Percentiles rank a stretch among this genome's conserved stretches.
Evolutionary conservation across 2,888 invertebrate species (phyloP).

Genomic region (Platycnemis pennipes): DNA sequence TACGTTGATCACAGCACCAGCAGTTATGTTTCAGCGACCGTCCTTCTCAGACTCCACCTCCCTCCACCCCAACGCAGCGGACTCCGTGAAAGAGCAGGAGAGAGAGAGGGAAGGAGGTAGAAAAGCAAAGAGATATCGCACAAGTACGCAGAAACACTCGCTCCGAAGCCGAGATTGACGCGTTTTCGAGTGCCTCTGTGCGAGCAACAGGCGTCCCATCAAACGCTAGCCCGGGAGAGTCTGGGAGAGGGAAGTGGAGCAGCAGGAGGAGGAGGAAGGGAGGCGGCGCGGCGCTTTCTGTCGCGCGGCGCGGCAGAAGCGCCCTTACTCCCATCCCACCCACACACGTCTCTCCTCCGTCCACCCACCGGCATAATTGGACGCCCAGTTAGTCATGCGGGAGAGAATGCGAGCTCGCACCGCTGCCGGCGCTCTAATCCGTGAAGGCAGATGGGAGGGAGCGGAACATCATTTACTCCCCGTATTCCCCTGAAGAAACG

Average conservation of each 20-base stretch:
- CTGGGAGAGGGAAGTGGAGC: not conserved
- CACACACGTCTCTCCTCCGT: no score
- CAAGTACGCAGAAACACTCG: not conserved
- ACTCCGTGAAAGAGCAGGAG: not conserved
- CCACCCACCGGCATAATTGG: not conserved
- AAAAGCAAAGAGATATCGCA: not conserved
- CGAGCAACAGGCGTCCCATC: constrained; percentile 63
- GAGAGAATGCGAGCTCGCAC: no score
- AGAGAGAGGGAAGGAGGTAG: not conserved
- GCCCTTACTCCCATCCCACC: no score
- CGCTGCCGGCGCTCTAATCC: no score
- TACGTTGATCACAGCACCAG: no score
- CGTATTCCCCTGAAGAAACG: no score
- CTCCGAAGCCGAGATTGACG: not conserved
- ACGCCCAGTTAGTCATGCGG: not conserved
- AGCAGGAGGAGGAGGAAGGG: not conserved
- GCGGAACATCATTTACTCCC: no score
- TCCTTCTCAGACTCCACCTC: not conserved
- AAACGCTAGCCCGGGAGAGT: not conserved
- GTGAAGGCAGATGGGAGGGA: no score
- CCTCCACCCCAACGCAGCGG: not conserved
- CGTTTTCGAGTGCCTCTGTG: constrained; percentile 1
- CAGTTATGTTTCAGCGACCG: not conserved
- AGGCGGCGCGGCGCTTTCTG: no score
- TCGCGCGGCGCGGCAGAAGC: no score